Base-by-base conservation (phyloP, 1,140 invertebrate species). In the Sycophaga agraensis region DNA sequence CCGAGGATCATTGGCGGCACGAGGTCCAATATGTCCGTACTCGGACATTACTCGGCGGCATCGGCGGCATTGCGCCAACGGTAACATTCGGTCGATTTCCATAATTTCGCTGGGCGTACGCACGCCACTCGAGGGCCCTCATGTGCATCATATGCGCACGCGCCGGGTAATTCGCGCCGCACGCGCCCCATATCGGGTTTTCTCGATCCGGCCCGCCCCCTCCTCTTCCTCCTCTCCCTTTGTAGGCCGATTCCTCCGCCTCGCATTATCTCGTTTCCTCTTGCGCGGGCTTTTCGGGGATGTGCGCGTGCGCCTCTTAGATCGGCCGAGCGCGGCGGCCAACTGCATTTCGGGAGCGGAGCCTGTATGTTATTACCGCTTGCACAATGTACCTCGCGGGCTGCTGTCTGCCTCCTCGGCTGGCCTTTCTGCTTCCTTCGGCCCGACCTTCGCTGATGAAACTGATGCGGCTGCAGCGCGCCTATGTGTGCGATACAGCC, bases 11-110 rank as follows among this genome's bases (percentile, higher is more conserved):
- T 1, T 49, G 16, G n/a, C 22, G 51, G n/a, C n/a, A n/a, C n/a
- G n/a, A n/a, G n/a, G n/a, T n/a, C n/a, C n/a, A n/a, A n/a, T 19
- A 26, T n/a, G 31, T 21, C 16, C 39, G 50, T 28, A 54, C 14
- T n/a, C n/a, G n/a, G n/a, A 11, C 7, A 24, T 24, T 22, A 34
- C 34, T 21, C 22, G 37, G 14, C n/a, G n/a, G n/a, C n/a, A n/a
- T n/a, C 19, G 19, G 21, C 16, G 46, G 46, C 37, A 40, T 40
- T 55, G 40, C 40, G 17, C 39, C 53, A 58, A 58, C 45, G 54
- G 42, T 46, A 56, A 58, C 55, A 48, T 58, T 58, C 45, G 55
- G 55, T 58, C 45, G 40, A 58, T 58, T 58, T 58, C 22, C 55
- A 58, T 58, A 58, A 58, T 58, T 58, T 58, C 55, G 55, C 9